phyloP scores from a whole-genome alignment of 64 coral and sea anemone species.

The Pocillopora verrucosa region DNA sequence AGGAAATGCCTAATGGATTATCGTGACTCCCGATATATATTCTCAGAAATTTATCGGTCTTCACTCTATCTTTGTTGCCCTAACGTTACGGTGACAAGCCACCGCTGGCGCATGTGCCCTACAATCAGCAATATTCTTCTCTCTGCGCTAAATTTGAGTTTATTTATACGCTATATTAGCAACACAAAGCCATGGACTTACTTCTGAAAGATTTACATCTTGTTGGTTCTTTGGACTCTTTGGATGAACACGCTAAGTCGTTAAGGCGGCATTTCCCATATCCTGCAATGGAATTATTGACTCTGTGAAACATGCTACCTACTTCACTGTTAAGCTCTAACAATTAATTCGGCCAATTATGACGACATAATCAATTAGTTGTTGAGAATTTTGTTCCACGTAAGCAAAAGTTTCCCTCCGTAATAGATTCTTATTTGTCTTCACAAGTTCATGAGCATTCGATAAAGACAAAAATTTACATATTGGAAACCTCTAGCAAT shows the following conservation, averaged over 20 bases:
- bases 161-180: too few relatives aligned
- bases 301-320: too few relatives aligned
- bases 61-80: too few relatives aligned
- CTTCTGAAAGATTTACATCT: neutral
- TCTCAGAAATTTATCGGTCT: too few relatives aligned
- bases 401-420: neutral
- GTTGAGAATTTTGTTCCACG: neutral
- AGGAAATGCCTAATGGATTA: neutral
- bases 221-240: neutral
- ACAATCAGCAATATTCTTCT: too few relatives aligned
- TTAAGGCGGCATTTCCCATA: neutral
- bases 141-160: neutral
- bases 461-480: too few relatives aligned
- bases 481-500: too few relatives aligned
- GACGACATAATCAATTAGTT: too few relatives aligned
- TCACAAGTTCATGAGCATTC: too few relatives aligned
- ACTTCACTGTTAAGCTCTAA: neutral
- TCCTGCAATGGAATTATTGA: neutral
- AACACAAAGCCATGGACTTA: neutral
- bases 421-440: too few relatives aligned
- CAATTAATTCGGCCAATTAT: too few relatives aligned
- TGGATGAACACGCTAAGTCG: neutral
- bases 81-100: too few relatives aligned
- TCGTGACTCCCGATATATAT: neutral
- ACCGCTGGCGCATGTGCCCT: neutral